phyloP scores from a whole-genome alignment of 1,140 invertebrate genomes.

The Eueides isabella region DNA sequence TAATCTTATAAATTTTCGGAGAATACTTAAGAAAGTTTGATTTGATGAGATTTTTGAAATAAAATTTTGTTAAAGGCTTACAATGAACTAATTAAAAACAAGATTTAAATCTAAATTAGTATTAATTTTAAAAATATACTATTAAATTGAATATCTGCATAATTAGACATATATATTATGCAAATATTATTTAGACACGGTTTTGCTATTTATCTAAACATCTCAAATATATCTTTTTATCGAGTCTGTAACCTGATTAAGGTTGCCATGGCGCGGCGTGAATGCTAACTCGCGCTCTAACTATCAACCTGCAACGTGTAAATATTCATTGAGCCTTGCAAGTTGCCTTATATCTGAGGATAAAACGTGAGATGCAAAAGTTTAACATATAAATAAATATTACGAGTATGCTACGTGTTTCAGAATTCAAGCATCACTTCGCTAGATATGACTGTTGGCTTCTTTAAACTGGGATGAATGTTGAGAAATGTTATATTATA shows the following conservation, averaged over 20 bases:
- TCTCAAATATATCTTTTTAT: slow-evolving; percentile 30
- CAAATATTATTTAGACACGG: not conserved
- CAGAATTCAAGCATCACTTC: slow-evolving; percentile 7
- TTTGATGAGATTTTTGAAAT: not conserved
- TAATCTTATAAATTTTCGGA: slow-evolving; percentile 16
- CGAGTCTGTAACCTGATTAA: slow-evolving; percentile 47
- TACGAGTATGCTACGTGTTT: slow-evolving; percentile 40
- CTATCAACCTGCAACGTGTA: slow-evolving; percentile 53
- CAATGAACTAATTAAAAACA: no score
- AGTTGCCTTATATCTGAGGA: slow-evolving; percentile 47
- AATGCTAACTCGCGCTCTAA: slow-evolving; percentile 52
- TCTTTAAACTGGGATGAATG: not conserved
- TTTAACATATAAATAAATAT: slow-evolving; percentile 58
- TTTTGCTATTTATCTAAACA: slow-evolving; percentile 8
- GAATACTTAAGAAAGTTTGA: not conserved
- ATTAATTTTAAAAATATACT: not conserved
- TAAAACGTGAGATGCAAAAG: slow-evolving; percentile 56
- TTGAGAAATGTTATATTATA: not conserved
- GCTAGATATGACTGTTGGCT: slow-evolving; percentile 24
- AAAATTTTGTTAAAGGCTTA: not conserved
- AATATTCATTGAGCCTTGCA: slow-evolving; percentile 65
- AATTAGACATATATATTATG: not conserved
- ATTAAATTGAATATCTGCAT: no score
- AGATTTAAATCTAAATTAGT: not conserved
- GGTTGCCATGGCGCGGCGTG: slow-evolving; percentile 39